Conservation (phyloP, 2,113 vertebrate species). For the Centropristis striata region DNA sequence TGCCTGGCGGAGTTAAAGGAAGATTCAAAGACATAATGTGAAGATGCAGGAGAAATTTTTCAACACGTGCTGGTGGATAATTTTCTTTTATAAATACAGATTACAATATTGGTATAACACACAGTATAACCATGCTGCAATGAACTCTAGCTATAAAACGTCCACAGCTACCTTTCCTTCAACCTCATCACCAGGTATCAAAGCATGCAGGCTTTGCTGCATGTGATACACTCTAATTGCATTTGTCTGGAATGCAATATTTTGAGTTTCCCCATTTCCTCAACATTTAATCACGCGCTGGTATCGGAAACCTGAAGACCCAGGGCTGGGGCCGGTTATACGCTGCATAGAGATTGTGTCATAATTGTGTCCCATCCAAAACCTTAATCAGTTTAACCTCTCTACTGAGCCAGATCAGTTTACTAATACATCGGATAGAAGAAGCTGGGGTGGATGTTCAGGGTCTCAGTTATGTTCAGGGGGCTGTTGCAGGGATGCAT, state of each 20-base stretch:
- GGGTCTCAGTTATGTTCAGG: conserved; percentile 39
- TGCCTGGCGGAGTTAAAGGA: neutral
- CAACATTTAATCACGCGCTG: conserved; percentile 74
- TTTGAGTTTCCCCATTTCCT: conserved; percentile 82
- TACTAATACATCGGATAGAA: conserved; percentile 72
- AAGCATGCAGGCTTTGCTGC: conserved; percentile 57
- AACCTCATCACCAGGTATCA: conserved; percentile 69
- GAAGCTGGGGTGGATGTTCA: conserved; percentile 46
- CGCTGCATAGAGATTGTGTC: conserved; percentile 81
- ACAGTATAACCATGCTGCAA: neutral
- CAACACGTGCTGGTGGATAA: rapidly evolving
- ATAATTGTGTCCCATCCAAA: conserved; percentile 82
- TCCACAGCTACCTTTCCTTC: conserved; percentile 48
- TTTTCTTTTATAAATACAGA: neutral
- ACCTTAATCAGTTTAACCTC: conserved; percentile 85
- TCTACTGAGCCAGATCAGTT: conserved; percentile 77
- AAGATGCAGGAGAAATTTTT: neutral
- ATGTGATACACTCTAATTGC: conserved; percentile 77
- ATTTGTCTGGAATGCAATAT: conserved; percentile 83
- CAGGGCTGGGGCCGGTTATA: conserved; percentile 49
- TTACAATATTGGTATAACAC: neutral
- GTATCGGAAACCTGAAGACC: conserved; percentile 72
- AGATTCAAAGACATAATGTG: neutral
- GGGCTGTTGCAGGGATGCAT: conserved; percentile 38
- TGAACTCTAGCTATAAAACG: conserved; percentile 31